Evolutionary conservation across 2,888 invertebrate genomes (phyloP), one percentile per base, ranked within the genome.

Genomic region (Oeneis ivallda): DNA sequence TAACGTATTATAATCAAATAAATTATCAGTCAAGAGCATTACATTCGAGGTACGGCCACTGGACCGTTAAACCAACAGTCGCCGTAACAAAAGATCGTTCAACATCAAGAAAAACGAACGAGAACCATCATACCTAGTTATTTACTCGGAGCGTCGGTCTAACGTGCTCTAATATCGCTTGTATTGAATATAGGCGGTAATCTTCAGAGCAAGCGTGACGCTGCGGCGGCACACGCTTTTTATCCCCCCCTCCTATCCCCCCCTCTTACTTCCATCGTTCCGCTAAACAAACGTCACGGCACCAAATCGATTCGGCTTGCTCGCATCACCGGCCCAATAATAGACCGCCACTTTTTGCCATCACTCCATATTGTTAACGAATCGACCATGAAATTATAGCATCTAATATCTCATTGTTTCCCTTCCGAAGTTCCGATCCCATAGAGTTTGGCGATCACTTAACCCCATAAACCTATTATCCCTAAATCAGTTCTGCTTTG

Each of bases 251-350:
- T 56, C 19, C 17, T 39, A 19, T 11, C 37, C 19, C 13, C 32
- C 69, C 62, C 61, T 65, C 45, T 64, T 66, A 61, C 70, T 72
- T 72, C 73, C 72, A 82, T 81, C 84, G 88, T 87, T 87, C 85
- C 85, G 81, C 87, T 90, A 89, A 90, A 89, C 91, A 90, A 91
- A 91, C 89, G 86, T 89, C 89, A 90, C 88, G 89, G 86, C 79
- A 78, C 80, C 74, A 84, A 91, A 92, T 91, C 88, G 87, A 91
- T 91, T 90, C 80, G 79, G 77, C 74, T 76, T 85, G 83, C 85
- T 87, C 86, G 83, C 84, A 86, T 87, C 89, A 83, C 79, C 79
- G 79, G 77, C 76, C 81, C 83, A 84, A 87, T 90, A 87, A 88
- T 85, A 84, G 84, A 80, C 83, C 86, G 84, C 82, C 83, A 83